phyloP scores from a whole-genome alignment of 2,888 invertebrate species.

The Dusona sp. region DNA sequence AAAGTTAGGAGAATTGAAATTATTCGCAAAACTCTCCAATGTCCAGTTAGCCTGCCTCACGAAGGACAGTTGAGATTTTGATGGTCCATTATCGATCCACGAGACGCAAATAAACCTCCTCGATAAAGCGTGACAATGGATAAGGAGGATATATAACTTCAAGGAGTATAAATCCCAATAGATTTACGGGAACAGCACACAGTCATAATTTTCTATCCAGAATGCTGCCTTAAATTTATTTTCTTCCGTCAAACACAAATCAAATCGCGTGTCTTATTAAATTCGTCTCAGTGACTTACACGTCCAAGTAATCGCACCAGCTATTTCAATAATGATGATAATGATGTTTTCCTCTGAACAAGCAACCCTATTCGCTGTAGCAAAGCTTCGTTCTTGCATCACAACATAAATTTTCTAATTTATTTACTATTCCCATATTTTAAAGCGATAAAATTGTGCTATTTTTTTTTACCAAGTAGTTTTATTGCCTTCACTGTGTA shows the following conservation, averaged over 20 bases:
- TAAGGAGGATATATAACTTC: not conserved
- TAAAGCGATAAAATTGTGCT: too few species aligned
- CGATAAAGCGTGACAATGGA: slow-evolving; percentile 24
- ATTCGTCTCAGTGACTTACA: slow-evolving; percentile 1
- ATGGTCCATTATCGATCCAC: slow-evolving; percentile 37
- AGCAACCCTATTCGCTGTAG: not conserved
- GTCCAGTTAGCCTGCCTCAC: not conserved
- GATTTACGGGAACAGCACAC: slow-evolving; percentile 33
- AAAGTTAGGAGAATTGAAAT: slow-evolving; percentile 48
- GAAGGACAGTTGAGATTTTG: slow-evolving; percentile 47
- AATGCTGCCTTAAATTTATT: slow-evolving; percentile 12
- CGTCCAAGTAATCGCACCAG: not conserved
- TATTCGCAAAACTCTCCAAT: slow-evolving; percentile 48
- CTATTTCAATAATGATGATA: not conserved
- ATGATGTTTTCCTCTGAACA: not conserved
- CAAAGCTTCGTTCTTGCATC: not conserved
- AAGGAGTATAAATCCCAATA: slow-evolving; percentile 30
- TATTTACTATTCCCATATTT: not conserved
- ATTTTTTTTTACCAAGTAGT: not conserved
- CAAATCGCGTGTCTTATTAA: slow-evolving; percentile 17
- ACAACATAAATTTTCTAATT: not conserved
- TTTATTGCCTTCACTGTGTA: not conserved
- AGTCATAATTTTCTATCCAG: not conserved
- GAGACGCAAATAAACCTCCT: slow-evolving; percentile 1
- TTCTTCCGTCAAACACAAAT: slow-evolving; percentile 7